Percentiles rank a stretch among this genome's conserved stretches.
Evolutionary conservation across 1,140 invertebrate species (phyloP).

Genomic region (Pinna nobilis): DNA sequence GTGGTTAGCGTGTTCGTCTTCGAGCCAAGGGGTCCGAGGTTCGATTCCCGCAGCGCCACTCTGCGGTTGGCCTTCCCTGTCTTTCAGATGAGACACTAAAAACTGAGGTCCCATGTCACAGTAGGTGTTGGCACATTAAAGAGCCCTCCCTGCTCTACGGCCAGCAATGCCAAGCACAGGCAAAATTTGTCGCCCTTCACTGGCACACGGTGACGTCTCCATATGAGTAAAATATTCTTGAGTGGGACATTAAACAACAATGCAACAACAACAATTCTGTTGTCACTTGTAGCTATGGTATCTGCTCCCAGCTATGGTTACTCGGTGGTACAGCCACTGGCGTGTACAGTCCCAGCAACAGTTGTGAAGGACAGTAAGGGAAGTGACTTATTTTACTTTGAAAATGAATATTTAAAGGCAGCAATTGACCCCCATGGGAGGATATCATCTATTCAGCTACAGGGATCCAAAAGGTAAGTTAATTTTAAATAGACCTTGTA

Average conservation of each 20-base stretch:
- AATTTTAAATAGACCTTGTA: neutral
- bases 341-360: conserved; percentile 6
- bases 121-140: neutral
- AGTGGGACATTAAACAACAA: too few species aligned
- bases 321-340: conserved; percentile 5
- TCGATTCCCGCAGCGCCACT: too few species aligned
- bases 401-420: conserved; percentile 45
- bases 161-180: too few species aligned
- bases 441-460: conserved; percentile 25
- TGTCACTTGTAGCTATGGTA: conserved; percentile 20
- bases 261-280: too few species aligned
- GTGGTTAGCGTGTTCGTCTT: too few species aligned
- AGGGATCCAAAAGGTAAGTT: conserved; percentile 19
- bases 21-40: too few species aligned
- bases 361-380: conserved; percentile 11
- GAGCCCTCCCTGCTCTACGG: too few species aligned
- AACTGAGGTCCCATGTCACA: neutral
- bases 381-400: conserved; percentile 38
- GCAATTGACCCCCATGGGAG: conserved; percentile 48
- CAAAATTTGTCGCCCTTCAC: too few species aligned
- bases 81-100: too few species aligned
- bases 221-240: too few species aligned
- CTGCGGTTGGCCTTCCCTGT: too few species aligned
- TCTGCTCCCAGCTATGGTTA: conserved; percentile 44
- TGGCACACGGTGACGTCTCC: too few species aligned